These are phyloP conservation scores for Eutrigla gurnardus DNA, from an alignment of 2,797 vertebrate genomes.

Conservation along the genomic window DNA sequence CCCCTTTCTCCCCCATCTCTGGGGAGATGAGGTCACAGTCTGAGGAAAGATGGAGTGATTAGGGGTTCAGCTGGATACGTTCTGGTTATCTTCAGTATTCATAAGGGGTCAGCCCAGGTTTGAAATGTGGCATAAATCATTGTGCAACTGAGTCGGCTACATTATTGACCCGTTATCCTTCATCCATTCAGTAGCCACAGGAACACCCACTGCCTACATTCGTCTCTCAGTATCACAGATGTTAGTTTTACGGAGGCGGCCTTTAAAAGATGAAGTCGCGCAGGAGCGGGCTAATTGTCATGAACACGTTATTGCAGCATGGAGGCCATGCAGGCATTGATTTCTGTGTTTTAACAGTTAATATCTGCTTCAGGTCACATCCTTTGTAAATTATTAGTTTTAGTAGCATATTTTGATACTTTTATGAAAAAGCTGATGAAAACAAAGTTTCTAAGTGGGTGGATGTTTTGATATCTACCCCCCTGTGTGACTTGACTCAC, in stretches of 20 bases:
- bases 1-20: slow-evolving; percentile 52
- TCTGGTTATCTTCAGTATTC: slow-evolving; percentile 55
- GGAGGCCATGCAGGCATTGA: not conserved
- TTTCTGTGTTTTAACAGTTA: not conserved
- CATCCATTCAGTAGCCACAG: slow-evolving; percentile 5
- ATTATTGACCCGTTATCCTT: not conserved
- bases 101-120: slow-evolving; percentile 20
- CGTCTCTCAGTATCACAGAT: slow-evolving; percentile 10
- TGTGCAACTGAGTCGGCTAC: not conserved
- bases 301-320: not conserved
- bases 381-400: not conserved
- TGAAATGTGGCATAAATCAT: slow-evolving; percentile 28
- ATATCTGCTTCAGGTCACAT: not conserved
- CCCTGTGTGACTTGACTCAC: slow-evolving; percentile 15
- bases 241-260: not conserved
- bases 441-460: slow-evolving; percentile 1
- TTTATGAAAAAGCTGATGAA: not conserved
- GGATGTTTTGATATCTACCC: slow-evolving; percentile 8
- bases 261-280: slow-evolving; percentile 6
- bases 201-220: slow-evolving; percentile 12
- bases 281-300: not conserved
- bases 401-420: not conserved
- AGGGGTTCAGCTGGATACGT: slow-evolving; percentile 49
- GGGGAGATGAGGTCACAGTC: slow-evolving; percentile 80
- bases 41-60: slow-evolving; percentile 77